These are phyloP conservation scores for Hypselothyrea guttata DNA, from an alignment of 2,888 invertebrate species.

Conservation along the genomic window DNA sequence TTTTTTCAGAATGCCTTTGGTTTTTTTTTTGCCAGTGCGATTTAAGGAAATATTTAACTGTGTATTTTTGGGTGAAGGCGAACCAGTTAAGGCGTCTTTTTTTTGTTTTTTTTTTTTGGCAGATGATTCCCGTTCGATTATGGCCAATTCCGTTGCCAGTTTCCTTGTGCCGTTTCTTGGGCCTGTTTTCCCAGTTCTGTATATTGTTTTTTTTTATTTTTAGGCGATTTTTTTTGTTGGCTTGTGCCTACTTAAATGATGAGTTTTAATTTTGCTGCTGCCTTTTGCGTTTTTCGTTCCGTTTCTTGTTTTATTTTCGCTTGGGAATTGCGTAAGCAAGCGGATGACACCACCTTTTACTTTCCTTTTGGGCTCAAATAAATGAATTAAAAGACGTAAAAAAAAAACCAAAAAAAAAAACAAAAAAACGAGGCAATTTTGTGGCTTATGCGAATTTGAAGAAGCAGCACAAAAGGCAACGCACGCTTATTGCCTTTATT, in stretches of 20 bases:
- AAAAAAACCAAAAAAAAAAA: constrained; percentile 18
- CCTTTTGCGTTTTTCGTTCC: constrained; percentile 1
- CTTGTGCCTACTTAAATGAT: constrained; percentile 63
- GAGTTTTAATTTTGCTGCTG: constrained; percentile 57
- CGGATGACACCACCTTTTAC: constrained; percentile 66
- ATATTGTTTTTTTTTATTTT: too few species aligned
- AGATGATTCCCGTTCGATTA: constrained; percentile 23
- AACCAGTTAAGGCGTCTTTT: constrained; percentile 35
- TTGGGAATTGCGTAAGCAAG: constrained; percentile 62
- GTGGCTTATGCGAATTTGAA: constrained; percentile 27
- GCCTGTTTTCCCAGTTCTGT: too few species aligned
- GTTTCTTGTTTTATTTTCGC: constrained; percentile 11
- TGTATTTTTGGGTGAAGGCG: constrained; percentile 63
- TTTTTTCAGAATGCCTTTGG: too few species aligned
- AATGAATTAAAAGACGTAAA: constrained; percentile 21
- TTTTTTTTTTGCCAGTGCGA: too few species aligned
- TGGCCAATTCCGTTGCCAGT: constrained; percentile 11
- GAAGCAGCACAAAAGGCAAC: constrained; percentile 1
- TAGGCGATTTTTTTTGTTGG: too few species aligned
- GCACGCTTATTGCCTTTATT: constrained; percentile 32
- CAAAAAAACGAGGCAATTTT: constrained; percentile 18
- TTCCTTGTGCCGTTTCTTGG: not conserved
- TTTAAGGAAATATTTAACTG: not conserved
- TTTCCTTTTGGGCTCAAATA: constrained; percentile 59
- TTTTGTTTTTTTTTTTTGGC: too few species aligned